These are phyloP conservation scores for Calycopis cecrops DNA, from an alignment of 1,140 invertebrate species.

Conservation along the genomic window DNA sequence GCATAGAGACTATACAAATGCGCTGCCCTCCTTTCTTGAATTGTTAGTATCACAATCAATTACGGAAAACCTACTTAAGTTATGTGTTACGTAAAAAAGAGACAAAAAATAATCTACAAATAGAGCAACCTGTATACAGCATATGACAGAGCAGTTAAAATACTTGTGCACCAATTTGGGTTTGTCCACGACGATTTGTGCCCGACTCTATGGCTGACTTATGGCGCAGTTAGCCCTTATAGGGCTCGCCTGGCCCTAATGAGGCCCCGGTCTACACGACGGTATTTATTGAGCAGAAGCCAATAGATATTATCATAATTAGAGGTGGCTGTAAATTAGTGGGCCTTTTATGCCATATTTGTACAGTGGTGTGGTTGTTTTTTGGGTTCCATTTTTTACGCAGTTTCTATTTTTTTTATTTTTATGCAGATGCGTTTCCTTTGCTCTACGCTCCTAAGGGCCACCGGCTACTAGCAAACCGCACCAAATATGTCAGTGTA, in stretches of 20 bases:
- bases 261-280: slow-evolving; percentile 6
- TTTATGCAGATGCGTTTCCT: too few relatives aligned
- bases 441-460: too few relatives aligned
- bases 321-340: neutral
- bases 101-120: neutral
- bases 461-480: too few relatives aligned
- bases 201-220: slow-evolving; percentile 12
- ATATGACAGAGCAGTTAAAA: slow-evolving; percentile 38
- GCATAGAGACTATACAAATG: too few relatives aligned
- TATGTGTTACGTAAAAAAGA: too few relatives aligned
- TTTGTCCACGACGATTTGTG: slow-evolving; percentile 34
- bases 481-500: too few relatives aligned
- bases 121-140: slow-evolving; percentile 20
- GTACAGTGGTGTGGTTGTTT: neutral
- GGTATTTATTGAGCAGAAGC: too few relatives aligned
- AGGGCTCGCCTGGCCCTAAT: slow-evolving; percentile 25
- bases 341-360: neutral
- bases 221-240: slow-evolving; percentile 22
- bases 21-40: too few relatives aligned
- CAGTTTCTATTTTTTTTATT: too few relatives aligned
- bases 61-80: too few relatives aligned
- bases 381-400: too few relatives aligned
- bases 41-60: too few relatives aligned
- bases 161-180: slow-evolving; percentile 36
- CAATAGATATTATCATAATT: slow-evolving; percentile 9